Conservation (phyloP, 2,797 vertebrate genomes). For the Rhinogobio ventralis region DNA sequence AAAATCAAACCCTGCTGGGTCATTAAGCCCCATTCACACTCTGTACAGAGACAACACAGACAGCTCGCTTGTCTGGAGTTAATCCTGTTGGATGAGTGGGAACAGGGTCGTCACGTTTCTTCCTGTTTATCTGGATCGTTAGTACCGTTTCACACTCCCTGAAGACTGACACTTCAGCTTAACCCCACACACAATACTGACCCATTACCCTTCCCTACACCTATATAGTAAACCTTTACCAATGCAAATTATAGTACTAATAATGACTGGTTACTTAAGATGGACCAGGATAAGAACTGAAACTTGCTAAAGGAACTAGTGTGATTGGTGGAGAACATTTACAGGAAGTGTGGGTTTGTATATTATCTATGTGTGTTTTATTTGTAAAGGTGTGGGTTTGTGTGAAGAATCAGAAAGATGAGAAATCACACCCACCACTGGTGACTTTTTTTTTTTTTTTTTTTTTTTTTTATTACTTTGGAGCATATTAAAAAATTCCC, state of each 20-base stretch:
- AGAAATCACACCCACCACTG: neutral
- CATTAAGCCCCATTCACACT: constrained; percentile 53
- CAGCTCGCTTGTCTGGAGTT: constrained; percentile 33
- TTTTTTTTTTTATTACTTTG: neutral
- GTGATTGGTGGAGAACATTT: neutral
- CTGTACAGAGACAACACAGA: constrained; percentile 21
- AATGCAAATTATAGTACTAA: neutral
- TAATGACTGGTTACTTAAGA: neutral
- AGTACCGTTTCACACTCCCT: constrained; percentile 33
- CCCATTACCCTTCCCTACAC: neutral
- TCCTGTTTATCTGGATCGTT: constrained; percentile 50
- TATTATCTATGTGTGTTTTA: neutral
- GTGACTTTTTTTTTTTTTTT: neutral
- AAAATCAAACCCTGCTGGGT: constrained; percentile 44
- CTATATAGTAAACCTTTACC: neutral
- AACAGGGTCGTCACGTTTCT: constrained; percentile 7
- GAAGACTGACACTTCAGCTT: constrained; percentile 4
- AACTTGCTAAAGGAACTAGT: neutral
- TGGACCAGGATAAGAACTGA: neutral
- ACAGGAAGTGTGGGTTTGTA: neutral
- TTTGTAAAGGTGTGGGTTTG: neutral
- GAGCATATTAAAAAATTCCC: neutral
- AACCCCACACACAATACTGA: neutral
- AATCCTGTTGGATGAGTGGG: constrained; percentile 47
- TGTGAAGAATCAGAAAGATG: neutral